Percentiles rank a stretch among this genome's conserved stretches.
These are phyloP conservation scores for Cherax quadricarinatus DNA, from an alignment of 1,140 invertebrate genomes.

Conservation along the genomic window DNA sequence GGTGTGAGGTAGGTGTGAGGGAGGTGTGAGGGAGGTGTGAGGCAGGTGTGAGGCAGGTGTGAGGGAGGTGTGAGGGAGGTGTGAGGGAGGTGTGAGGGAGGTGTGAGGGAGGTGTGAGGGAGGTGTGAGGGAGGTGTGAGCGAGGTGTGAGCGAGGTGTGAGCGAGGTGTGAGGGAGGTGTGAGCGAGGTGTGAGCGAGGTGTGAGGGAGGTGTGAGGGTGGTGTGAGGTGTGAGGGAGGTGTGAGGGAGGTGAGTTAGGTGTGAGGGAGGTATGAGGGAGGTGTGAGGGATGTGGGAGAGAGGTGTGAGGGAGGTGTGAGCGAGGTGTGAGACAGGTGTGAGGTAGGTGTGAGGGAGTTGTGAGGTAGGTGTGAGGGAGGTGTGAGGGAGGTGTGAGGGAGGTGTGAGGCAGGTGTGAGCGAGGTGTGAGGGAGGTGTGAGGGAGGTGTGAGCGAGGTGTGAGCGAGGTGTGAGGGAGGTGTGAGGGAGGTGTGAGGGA, in stretches of 20 bases:
- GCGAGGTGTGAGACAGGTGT: not conserved
- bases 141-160: not conserved
- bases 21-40: not conserved
- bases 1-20: not conserved
- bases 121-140: not conserved
- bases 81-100: not conserved
- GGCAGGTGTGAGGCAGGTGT: not conserved
- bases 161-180: not conserved
- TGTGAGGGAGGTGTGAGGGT: not conserved
- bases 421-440: not conserved
- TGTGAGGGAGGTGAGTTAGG: not conserved
- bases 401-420: not conserved
- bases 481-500: too few relatives aligned
- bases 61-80: not conserved
- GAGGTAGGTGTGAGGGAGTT: not conserved
- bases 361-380: not conserved
- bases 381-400: not conserved
- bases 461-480: not conserved
- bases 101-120: not conserved
- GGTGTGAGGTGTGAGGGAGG: not conserved
- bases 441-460: not conserved
- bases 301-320: not conserved
- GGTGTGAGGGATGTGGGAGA: too few relatives aligned
- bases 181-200: not conserved
- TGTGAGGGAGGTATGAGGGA: not conserved